A percentile compares a stretch with the other conserved stretches of the same genome.
Conservation (phyloP, 2,888 invertebrate species). For the Plebejus melissa region DNA sequence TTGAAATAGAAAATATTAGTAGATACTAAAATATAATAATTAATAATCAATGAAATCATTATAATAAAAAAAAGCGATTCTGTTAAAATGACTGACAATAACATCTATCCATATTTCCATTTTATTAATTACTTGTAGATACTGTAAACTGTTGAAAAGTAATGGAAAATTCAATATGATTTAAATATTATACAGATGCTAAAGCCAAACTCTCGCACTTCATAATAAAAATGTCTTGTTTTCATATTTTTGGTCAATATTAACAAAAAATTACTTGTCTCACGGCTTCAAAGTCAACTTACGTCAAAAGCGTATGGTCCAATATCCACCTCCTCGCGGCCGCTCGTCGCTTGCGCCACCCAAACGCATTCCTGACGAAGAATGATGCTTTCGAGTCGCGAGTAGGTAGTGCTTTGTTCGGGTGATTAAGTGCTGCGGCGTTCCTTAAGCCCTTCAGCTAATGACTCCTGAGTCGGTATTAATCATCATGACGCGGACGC, state of each 20-base stretch:
- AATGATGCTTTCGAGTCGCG: conserved; percentile 76
- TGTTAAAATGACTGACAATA: no score
- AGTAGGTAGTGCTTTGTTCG: conserved; percentile 78
- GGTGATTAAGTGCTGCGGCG: conserved; percentile 74
- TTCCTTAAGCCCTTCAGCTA: conserved; percentile 76
- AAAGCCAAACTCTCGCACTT: no score
- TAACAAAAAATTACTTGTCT: not conserved
- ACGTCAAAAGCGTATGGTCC: not conserved
- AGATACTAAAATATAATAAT: no score
- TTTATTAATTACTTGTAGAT: no score
- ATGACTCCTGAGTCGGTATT: conserved; percentile 76
- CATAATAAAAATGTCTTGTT: no score
- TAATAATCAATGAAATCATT: no score
- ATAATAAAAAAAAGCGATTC: no score
- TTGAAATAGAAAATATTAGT: no score
- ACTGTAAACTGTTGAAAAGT: no score
- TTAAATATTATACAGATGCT: no score
- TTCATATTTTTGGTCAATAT: not conserved
- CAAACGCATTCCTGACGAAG: conserved; percentile 74
- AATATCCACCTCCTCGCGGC: conserved; percentile 27
- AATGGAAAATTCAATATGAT: no score
- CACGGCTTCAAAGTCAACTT: not conserved
- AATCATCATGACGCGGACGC: conserved; percentile 72
- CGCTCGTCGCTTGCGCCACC: conserved; percentile 43
- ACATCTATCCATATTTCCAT: no score